A percentile compares a stretch with the other conserved stretches of the same genome.
Evolutionary conservation across 2,113 vertebrate species (phyloP).

Genomic region (Scatophagus argus): DNA sequence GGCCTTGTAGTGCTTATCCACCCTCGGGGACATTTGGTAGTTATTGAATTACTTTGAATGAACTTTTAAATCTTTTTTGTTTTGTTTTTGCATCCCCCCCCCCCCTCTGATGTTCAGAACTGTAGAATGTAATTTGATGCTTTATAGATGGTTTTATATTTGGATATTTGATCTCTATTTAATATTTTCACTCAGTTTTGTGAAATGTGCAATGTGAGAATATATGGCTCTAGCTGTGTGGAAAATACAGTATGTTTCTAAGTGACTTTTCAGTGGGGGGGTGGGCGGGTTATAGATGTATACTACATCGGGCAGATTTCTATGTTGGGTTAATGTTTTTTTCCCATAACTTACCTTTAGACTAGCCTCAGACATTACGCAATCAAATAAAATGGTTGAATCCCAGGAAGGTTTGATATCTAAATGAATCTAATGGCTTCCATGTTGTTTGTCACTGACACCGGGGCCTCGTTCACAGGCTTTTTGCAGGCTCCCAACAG

Average conservation of each 20-base stretch:
- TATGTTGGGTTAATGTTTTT: background rate
- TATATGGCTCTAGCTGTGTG: conserved; percentile 88
- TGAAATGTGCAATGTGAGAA: conserved; percentile 90
- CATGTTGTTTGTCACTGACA: conserved; percentile 30
- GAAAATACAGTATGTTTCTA: conserved; percentile 80
- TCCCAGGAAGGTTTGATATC: conserved; percentile 2
- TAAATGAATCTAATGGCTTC: background rate
- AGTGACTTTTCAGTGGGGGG: conserved; percentile 69
- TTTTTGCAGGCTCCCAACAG: conserved; percentile 38
- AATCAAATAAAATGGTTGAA: background rate
- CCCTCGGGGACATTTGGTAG: conserved; percentile 24
- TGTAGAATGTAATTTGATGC: conserved; percentile 94
- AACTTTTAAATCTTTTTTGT: conserved; percentile 64
- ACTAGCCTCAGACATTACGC: background rate
- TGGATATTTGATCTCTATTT: conserved; percentile 88
- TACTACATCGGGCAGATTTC: conserved; percentile 14
- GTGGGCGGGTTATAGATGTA: background rate
- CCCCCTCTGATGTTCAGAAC: conserved; percentile 83
- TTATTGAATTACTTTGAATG: conserved; percentile 44
- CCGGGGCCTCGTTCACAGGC: conserved; percentile 42
- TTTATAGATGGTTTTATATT: conserved; percentile 88
- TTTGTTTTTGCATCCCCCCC: conserved; percentile 82
- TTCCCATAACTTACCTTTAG: conserved; percentile 2
- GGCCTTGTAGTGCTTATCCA: conserved; percentile 47
- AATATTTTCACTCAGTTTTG: conserved; percentile 90